A percentile compares a stretch with the other conserved stretches of the same genome.
Conservation (phyloP, 2,797 vertebrate species). For the Sphenopsis melanotis region DNA sequence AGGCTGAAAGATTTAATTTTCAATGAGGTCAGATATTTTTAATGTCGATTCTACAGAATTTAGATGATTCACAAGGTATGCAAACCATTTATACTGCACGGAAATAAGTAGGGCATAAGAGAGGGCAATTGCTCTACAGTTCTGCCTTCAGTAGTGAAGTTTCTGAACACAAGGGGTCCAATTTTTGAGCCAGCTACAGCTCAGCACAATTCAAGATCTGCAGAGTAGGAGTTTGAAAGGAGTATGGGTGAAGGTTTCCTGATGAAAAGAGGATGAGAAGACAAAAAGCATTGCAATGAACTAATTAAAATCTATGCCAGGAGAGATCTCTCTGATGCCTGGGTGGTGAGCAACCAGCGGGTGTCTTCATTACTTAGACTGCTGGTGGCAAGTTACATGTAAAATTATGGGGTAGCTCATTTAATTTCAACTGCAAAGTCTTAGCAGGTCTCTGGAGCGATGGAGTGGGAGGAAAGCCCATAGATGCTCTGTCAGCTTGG, state of each 20-base stretch:
- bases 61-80: background rate
- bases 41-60: background rate
- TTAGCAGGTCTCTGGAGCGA: constrained; percentile 1
- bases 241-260: constrained; percentile 12
- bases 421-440: constrained; percentile 41
- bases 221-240: background rate
- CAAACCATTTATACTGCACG: background rate
- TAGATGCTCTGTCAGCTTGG: background rate
- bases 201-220: background rate
- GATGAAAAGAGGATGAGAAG: constrained; percentile 35
- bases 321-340: constrained; percentile 45
- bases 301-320: constrained; percentile 46
- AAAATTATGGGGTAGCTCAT: constrained; percentile 21
- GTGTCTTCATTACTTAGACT: constrained; percentile 57
- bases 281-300: constrained; percentile 2
- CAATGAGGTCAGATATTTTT: constrained; percentile 16
- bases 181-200: background rate
- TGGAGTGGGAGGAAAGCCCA: constrained; percentile 16
- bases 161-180: background rate
- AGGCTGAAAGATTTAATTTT: background rate
- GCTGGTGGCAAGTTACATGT: constrained; percentile 37
- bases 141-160: background rate
- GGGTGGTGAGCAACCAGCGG: constrained; percentile 50
- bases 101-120: background rate
- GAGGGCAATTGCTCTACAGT: background rate